Evolutionary conservation across 2,797 vertebrate species (phyloP), one percentile per base, ranked within the genome.

Genomic region (Hypotaenidia okinawae): DNA sequence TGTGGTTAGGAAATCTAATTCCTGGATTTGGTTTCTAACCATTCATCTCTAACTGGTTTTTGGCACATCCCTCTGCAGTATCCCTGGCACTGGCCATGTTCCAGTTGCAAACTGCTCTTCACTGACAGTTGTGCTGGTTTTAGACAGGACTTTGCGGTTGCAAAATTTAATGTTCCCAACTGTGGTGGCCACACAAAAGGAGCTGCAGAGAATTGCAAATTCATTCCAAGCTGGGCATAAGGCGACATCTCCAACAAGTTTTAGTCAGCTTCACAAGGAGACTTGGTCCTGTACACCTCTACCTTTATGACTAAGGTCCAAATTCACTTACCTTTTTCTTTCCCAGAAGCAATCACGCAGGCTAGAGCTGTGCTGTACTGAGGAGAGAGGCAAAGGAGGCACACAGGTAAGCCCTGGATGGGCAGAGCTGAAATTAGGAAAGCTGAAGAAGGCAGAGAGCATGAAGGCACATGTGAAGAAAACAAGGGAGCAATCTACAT

Each of bases 21-120:
- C 94, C 80, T 93, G 89, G 76, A 79, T 95, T 90, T 81, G 17
- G 24, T 90, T 92, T 93, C 82, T 82, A 84, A 79, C 52, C 70
- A 86, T 79, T 90, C 70, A 79, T 81, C 74, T 94, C 67, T 72
- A n/a, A 72, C 37, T 13, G 1, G 0, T 37, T 81, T 93, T 91
- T 90, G 87, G 70, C 91, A 91, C 30, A 18, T 52, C 9, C 32
- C 45, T 74, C 52, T 61, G 70, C 86, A 79, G 49, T 62, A 68
- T 82, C 43, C 59, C 67, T 88, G 55, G 24, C 63, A 84, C 77
- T 95, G 89, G 84, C 47, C 59, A 43, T 43, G 82, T 70, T 93
- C 86, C 57, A 87, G 69, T 66, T 87, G 74, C 70, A 90, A 93
- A 88, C 72, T 67, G 28, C 28, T 90, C 66, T 87, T 63, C 57